Base-by-base conservation (phyloP, 2,797 vertebrate genomes). In the Labroides dimidiatus region DNA sequence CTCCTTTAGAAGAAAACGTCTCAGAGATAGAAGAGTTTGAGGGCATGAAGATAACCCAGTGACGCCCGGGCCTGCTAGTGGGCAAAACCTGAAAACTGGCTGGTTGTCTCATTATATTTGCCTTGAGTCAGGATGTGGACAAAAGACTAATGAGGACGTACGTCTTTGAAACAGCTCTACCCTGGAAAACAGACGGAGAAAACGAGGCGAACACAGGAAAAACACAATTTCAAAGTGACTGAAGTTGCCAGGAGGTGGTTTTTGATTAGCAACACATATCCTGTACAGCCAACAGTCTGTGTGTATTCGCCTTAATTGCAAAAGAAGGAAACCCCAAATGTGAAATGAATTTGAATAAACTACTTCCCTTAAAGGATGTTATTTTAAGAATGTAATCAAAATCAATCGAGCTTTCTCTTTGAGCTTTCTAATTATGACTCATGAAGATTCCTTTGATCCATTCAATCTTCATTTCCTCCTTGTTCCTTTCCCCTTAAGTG, bases 91-190 rank as follows among this genome's bases (percentile, higher is more conserved):
- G n/a, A 56, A 78, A 74, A 71, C 63, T 13, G 49, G 17, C 62
- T 72, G 65, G 72, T 67, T 70, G 63, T 72, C 77, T 86, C 70
- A 59, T 83, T 76, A 65, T 44, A 62, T 71, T 72, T 33, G 57
- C 65, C 54, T 36, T 19, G n/a, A 73, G 73, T 53, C 21, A 51
- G 44, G 58, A 68, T 70, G 64, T 67, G 80, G 77, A 77, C 71
- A 78, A 75, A 78, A 37, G 52, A 58, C 75, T 88, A 84, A 84
- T 70, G 75, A 87, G 81, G 54, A 84, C 64, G 48, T 60, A 57
- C 6, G 23, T 48, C 60, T 72, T 30, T 48, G 58, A 72, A 44
- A 69, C 15, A 16, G 51, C 16, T 39, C 30, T n/a, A 30, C 37
- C 20, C 41, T 27, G 39, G n/a, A 37, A 64, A 62, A 41, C 0